Base-by-base conservation (phyloP, 1,140 invertebrate species). In the Anadara kagoshimensis region DNA sequence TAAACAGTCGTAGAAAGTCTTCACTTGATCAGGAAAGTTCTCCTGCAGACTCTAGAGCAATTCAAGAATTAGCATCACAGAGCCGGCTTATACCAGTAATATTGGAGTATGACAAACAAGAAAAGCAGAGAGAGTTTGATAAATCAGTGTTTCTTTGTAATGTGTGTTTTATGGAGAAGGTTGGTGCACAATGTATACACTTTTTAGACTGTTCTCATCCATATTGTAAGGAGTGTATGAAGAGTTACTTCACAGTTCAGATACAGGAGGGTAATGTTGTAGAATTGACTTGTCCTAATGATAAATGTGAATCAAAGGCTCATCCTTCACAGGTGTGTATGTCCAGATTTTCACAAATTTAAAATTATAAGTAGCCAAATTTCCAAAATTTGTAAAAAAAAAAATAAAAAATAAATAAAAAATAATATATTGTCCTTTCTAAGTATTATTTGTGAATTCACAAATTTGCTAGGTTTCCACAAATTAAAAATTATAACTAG, bases 151-250 rank as follows among this genome's bases (percentile, higher is more conserved):
- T 85, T 65, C 64, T 79, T 7, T 90, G 90, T 81, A 82, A 86
- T 61, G 86, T 93, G 54, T 92, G 92, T 78, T 89, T 90, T 70
- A 59, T 75, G 41, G 90, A 92, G 51, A 92, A 92, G 79, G 78
- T 87, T 44, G 93, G 93, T 8, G 83, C 83, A 22, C 82, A 91
- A 49, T 93, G 92, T 78, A 87, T 91, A 4, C 86, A 90, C 71
- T 93, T 93, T 84, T 78, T 86, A 63, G 89, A 80, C 29, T 94
- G 93, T 87, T 78, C 84, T 22, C 93, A 94, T 84, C 88, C 92
- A 8, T 93, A 91, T 86, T 94, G 93, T 83, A 91, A 91, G 68
- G 90, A 91, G 12, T 94, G 93, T 83, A 90, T 93, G 70, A 86
- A 72, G 26, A 85, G 87, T 14, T 93, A 92, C 78, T 91, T 94